Conservation (phyloP, 2,113 vertebrate species). For the Sturnus vulgaris region DNA sequence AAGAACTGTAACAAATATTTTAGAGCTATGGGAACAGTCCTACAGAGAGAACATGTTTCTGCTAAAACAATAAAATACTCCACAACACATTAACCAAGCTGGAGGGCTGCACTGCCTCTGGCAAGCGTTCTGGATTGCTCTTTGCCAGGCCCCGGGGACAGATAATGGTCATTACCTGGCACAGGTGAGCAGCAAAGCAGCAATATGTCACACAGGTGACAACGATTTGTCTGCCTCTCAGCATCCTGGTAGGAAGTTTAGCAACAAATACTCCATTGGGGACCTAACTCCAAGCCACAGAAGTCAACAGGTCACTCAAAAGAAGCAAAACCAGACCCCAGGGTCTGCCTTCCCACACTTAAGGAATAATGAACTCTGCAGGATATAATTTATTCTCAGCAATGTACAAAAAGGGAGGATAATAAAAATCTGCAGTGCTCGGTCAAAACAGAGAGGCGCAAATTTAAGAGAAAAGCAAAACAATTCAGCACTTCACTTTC, state of each 20-base stretch:
- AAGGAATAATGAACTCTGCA: not conserved
- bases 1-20: not conserved
- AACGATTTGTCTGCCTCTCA: not conserved
- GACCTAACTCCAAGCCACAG: not conserved
- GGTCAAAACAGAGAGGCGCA: not conserved
- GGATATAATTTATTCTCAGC: not conserved
- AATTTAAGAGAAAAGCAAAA: not conserved
- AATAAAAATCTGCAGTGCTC: not conserved
- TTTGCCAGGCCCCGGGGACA: not conserved
- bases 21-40: not conserved
- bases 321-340: not conserved
- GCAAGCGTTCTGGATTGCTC: not conserved
- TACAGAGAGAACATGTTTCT: accelerated
- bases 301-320: not conserved
- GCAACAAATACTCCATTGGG: accelerated
- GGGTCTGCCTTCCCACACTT: not conserved
- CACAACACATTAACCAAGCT: not conserved
- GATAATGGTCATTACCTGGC: not conserved
- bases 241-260: not conserved
- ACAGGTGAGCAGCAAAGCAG: not conserved
- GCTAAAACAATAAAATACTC: not conserved
- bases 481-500: not conserved
- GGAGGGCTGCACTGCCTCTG: not conserved
- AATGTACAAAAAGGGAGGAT: not conserved
- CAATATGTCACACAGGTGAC: not conserved